phyloP scores from a whole-genome alignment of 2,797 vertebrate species.

The Florisuga fusca region DNA sequence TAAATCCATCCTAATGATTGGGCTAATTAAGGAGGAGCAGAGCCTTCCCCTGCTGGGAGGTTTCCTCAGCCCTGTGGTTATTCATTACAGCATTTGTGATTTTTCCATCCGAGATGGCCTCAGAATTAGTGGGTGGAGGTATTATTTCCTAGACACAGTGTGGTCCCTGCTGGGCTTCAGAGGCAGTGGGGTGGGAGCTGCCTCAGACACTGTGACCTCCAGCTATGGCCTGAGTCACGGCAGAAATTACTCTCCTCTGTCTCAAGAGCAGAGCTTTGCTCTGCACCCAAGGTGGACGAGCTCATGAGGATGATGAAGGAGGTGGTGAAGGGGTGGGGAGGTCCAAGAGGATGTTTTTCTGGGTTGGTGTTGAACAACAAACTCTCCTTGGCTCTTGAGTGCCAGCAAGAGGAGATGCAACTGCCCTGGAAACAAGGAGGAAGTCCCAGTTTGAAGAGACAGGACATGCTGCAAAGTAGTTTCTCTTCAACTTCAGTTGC shows the following conservation, averaged over 20 bases:
- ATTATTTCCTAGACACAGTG: background rate
- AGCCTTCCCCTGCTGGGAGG: background rate
- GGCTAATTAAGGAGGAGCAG: background rate
- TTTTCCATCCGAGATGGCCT: background rate
- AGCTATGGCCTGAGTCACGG: background rate
- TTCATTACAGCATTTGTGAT: background rate
- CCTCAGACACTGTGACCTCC: background rate
- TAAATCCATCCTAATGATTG: background rate
- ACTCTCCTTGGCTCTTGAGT: background rate
- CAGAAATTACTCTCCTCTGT: background rate
- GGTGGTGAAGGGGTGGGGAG: background rate
- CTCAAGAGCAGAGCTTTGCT: background rate
- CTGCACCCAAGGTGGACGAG: accelerated
- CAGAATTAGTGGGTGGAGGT: background rate
- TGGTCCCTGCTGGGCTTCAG: background rate
- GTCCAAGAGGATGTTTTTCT: background rate
- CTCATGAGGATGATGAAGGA: background rate
- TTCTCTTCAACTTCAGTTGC: background rate
- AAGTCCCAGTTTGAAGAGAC: background rate
- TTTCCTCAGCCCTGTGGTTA: conserved; percentile 13
- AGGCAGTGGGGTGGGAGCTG: background rate
- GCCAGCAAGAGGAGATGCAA: background rate
- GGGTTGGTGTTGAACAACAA: background rate
- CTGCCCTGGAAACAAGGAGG: background rate
- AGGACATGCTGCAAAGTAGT: background rate